Conservation (phyloP, 2,113 vertebrate species). For the Eubucco bourcierii region DNA sequence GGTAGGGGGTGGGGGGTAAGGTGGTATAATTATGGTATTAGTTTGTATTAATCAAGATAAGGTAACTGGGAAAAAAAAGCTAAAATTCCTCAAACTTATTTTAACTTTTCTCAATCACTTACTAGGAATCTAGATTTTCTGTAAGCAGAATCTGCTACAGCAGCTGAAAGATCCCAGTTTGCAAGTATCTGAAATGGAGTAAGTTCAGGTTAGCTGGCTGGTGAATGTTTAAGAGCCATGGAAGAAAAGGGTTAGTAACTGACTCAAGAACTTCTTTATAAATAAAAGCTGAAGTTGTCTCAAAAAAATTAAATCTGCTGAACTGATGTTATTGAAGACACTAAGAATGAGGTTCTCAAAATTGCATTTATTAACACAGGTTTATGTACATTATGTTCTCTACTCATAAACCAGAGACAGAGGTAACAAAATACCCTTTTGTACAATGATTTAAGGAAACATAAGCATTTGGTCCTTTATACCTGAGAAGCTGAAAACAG, state of each 20-base stretch:
- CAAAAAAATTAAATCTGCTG: not conserved
- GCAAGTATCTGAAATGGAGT: not conserved
- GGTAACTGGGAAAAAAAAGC: not conserved
- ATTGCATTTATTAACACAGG: conserved; percentile 75
- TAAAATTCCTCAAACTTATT: not conserved
- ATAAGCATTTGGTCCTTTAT: conserved; percentile 74
- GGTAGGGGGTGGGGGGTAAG: accelerated
- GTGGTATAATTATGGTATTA: not conserved
- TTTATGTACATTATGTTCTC: conserved; percentile 67
- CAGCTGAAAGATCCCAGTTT: not conserved
- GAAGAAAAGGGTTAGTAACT: not conserved
- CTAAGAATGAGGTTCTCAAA: conserved; percentile 56
- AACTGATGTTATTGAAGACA: conserved; percentile 43
- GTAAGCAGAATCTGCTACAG: not conserved
- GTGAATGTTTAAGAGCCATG: not conserved
- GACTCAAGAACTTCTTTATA: not conserved
- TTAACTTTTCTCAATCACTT: not conserved
- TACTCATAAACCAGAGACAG: conserved; percentile 59
- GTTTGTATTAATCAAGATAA: not conserved
- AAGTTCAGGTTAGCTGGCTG: not conserved
- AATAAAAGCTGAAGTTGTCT: not conserved
- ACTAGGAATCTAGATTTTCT: not conserved
- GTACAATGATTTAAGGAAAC: conserved; percentile 69
- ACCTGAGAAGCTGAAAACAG: conserved; percentile 80
- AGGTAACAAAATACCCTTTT: conserved; percentile 73